phyloP scores from a whole-genome alignment of 2,888 invertebrate species.

The Diploptera punctata region DNA sequence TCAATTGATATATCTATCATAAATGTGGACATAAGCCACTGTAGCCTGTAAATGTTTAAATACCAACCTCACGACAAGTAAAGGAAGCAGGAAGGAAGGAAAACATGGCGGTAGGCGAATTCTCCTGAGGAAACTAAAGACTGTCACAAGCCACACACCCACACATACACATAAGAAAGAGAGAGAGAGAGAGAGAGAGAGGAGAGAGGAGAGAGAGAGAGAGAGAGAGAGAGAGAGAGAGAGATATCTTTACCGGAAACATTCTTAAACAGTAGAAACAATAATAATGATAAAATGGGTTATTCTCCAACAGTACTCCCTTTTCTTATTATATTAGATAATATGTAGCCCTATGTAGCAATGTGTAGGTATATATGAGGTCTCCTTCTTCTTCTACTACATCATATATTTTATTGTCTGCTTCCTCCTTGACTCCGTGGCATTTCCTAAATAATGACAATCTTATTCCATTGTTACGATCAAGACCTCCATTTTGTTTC shows the following conservation, averaged over 20 bases:
- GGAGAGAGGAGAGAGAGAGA: too few relatives aligned
- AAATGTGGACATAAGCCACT: neutral
- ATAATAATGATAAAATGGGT: slow-evolving; percentile 31
- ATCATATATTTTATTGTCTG: slow-evolving; percentile 27
- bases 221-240: too few relatives aligned
- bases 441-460: slow-evolving; percentile 25
- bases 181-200: too few relatives aligned
- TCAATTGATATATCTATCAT: too few relatives aligned
- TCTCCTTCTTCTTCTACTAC: neutral
- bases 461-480: slow-evolving; percentile 31
- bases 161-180: slow-evolving; percentile 9
- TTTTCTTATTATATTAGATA: slow-evolving; percentile 25
- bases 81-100: slow-evolving; percentile 23
- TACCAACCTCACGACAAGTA: slow-evolving; percentile 10
- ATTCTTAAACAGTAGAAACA: slow-evolving; percentile 28
- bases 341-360: neutral
- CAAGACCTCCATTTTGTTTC: slow-evolving; percentile 6
- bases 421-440: slow-evolving; percentile 22
- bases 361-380: neutral
- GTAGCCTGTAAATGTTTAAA: neutral
- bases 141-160: slow-evolving; percentile 20
- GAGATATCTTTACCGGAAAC: slow-evolving; percentile 25
- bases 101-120: slow-evolving; percentile 28
- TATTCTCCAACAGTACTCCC: slow-evolving; percentile 20
- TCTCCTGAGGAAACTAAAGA: slow-evolving; percentile 27